phyloP scores from a whole-genome alignment of 2,797 vertebrate genomes.

The Sebastes steindachneri region DNA sequence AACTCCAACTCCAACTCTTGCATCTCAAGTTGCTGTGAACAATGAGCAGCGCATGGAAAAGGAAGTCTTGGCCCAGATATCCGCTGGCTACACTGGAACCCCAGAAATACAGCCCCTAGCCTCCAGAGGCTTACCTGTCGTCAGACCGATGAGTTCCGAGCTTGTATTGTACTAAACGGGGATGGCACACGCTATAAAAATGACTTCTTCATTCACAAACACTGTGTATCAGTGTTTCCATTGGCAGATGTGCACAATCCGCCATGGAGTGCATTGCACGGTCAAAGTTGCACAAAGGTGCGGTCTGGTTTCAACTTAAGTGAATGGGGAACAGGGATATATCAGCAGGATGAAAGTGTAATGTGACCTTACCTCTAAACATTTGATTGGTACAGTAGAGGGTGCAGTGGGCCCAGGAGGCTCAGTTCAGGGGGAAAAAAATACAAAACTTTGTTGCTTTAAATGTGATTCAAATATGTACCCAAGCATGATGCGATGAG shows the following conservation, averaged over 20 bases:
- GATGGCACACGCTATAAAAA: not conserved
- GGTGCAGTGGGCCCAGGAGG: too few species aligned
- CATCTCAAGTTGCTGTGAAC: too few species aligned
- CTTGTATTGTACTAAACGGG: not conserved
- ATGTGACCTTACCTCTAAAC: not conserved
- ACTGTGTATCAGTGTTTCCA: not conserved
- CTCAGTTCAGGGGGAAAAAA: not conserved
- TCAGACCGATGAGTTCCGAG: accelerated
- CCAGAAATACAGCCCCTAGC: too few species aligned
- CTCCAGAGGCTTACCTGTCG: too few species aligned
- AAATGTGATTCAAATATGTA: not conserved
- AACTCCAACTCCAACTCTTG: not conserved
- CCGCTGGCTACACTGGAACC: too few species aligned
- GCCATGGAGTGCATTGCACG: too few species aligned
- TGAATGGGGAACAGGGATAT: not conserved
- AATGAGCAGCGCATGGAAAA: accelerated
- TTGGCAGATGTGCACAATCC: not conserved
- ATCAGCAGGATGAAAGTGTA: not conserved
- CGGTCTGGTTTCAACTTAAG: not conserved
- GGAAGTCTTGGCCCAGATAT: too few species aligned
- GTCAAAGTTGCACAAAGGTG: not conserved
- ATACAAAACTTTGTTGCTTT: not conserved
- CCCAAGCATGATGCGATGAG: not conserved
- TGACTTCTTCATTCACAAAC: not conserved
- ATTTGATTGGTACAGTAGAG: not conserved